Conservation (phyloP, 2,113 vertebrate species). For the Phoxinus phoxinus region DNA sequence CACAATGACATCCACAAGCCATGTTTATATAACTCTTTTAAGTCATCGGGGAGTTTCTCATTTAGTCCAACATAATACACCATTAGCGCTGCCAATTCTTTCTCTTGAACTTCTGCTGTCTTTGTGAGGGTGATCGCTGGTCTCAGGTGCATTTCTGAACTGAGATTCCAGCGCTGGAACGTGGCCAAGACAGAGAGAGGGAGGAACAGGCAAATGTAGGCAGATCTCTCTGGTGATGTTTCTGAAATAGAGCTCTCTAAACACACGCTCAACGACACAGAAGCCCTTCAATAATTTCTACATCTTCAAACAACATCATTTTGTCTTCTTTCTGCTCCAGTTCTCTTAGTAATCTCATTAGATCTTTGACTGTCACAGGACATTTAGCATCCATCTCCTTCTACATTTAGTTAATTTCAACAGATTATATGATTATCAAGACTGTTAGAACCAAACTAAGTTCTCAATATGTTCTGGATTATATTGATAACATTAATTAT, state of each 20-base stretch:
- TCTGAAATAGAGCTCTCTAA: conserved; percentile 23
- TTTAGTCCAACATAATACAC: conserved; percentile 41
- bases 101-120: conserved; percentile 14
- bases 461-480: background rate
- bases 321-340: conserved; percentile 48
- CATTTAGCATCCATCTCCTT: conserved; percentile 36
- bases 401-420: background rate
- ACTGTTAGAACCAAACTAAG: background rate
- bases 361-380: conserved; percentile 49
- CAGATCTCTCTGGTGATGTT: conserved; percentile 34
- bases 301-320: conserved; percentile 25
- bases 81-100: conserved; percentile 27
- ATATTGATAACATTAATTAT: background rate
- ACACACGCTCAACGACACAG: conserved; percentile 31
- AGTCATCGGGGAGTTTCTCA: conserved; percentile 32
- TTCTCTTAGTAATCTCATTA: conserved; percentile 65
- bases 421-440: background rate
- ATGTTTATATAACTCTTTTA: conserved; percentile 41
- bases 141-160: conserved; percentile 7
- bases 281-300: conserved; percentile 28
- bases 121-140: conserved; percentile 19
- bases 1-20: conserved; percentile 1
- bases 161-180: conserved; percentile 27
- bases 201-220: conserved; percentile 31
- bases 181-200: conserved; percentile 9